Base-by-base conservation (phyloP, 2,888 invertebrate species). In the Cantharis nigra region DNA sequence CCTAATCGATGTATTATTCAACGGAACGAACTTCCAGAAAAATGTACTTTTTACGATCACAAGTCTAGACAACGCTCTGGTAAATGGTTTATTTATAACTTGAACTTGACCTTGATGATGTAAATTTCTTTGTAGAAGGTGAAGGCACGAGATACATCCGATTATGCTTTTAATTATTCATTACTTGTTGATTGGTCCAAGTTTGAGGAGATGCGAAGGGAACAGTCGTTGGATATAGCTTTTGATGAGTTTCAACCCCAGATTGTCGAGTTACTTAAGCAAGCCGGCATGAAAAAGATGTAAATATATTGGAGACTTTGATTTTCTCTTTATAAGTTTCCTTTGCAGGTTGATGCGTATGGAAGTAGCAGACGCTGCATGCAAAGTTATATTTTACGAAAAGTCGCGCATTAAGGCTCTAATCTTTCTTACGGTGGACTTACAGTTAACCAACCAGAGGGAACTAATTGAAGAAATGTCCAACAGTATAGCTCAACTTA, bases 391-490 rank as follows among this genome's bases (percentile, higher is more conserved):
- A 26, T 88, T 88, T 80, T 88, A 84, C 75, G 86, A 86, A 20
- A 87, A 86, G 77, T 86, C 88, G 0, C 85, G 85, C 76, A 86
- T 88, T 64, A 88, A 88, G 80, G 83, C 84, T 3, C 82, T 88
- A 64, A 83, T 88, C n/a, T 87, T 87, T 76, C 81, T 88, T 23
- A 85, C 85, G 1, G 77, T 88, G 28, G 87, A 87, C 65, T 80
- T 88, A 69, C 79, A 80, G 30, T 69, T 83, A n/a, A 88, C 88
- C 4, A 84, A 87, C 81, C 87, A 87, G 76, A 85, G 83, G 69
- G 87, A 87, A 79, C 84, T 88, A 18, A 85, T 88, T 63, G 81
- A 85, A 14, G 88, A 88, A 81, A 85, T 88, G 84, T 82, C 85
- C 20, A 78, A 77, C 26, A 86, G 84, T 81, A 82, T 87, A 62